Evolutionary conservation across 2,888 invertebrate genomes (phyloP).

Genomic region (Macrostomum cliftonense): DNA sequence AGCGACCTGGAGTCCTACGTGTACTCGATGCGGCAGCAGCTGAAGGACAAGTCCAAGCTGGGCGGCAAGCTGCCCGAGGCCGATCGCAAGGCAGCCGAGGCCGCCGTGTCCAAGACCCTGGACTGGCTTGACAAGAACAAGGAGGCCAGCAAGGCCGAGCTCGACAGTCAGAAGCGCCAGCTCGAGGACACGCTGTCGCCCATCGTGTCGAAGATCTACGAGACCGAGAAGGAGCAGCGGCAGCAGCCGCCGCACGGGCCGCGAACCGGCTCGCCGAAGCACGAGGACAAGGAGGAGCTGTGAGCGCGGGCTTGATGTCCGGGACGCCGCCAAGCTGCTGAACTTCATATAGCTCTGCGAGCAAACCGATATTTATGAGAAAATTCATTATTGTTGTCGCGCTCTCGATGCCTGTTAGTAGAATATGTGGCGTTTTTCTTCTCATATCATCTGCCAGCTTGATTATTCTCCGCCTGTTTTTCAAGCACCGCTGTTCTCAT

Average conservation of each 20-base stretch:
- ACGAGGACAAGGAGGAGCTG: no score
- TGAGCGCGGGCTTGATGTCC: no score
- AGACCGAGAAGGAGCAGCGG: neutral
- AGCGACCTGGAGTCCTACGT: conserved; percentile 84
- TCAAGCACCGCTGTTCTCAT: no score
- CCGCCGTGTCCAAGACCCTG: conserved; percentile 56
- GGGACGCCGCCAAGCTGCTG: no score
- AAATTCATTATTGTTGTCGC: no score
- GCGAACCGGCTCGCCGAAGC: neutral
- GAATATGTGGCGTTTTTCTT: no score
- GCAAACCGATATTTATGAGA: no score
- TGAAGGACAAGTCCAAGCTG: conserved; percentile 85
- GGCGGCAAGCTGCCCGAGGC: conserved; percentile 69
- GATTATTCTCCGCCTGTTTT: no score
- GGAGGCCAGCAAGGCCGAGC: conserved; percentile 73
- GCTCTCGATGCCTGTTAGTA: no score
- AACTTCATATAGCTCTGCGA: no score
- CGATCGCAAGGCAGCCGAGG: conserved; percentile 81
- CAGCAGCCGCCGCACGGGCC: conserved; percentile 2
- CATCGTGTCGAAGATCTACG: conserved; percentile 47
- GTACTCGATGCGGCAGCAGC: conserved; percentile 88
- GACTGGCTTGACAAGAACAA: conserved; percentile 92
- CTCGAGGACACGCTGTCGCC: conserved; percentile 86
- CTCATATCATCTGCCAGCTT: no score
- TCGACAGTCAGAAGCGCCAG: conserved; percentile 78